Conservation (phyloP, 2,113 vertebrate genomes). For the Rallus limicola region DNA sequence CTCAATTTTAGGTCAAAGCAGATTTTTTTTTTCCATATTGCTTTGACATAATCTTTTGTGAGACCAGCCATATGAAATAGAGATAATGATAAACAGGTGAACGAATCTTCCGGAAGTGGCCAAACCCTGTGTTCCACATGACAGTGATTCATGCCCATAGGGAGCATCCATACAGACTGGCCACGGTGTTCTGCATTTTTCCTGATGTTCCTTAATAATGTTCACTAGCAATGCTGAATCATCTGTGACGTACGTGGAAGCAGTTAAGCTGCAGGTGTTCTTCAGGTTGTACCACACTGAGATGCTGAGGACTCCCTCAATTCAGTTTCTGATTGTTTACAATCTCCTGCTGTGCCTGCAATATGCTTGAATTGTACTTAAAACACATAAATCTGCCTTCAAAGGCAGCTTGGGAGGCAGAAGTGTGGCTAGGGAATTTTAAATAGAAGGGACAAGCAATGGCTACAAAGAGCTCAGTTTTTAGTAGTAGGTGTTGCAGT, state of each 20-base stretch:
- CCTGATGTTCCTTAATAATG: background rate
- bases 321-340: constrained; percentile 81
- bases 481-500: constrained; percentile 71
- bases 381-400: constrained; percentile 84
- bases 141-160: fast-evolving
- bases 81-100: background rate
- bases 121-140: background rate
- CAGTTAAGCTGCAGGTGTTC: background rate
- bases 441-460: constrained; percentile 62
- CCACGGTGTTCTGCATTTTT: background rate
- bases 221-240: background rate
- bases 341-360: constrained; percentile 74
- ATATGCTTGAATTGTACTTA: constrained; percentile 76
- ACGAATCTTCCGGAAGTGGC: background rate
- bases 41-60: background rate
- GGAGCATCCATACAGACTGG: background rate
- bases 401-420: constrained; percentile 77
- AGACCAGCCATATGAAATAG: background rate
- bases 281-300: constrained; percentile 34
- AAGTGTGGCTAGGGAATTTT: constrained; percentile 70
- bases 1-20: background rate
- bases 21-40: background rate
- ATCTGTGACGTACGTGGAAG: background rate
- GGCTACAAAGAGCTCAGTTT: constrained; percentile 59
- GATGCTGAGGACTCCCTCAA: constrained; percentile 60